Percentiles rank a stretch among this genome's conserved stretches.
Evolutionary conservation across 2,888 invertebrate genomes (phyloP).

Genomic region (Epinotia demarniana): DNA sequence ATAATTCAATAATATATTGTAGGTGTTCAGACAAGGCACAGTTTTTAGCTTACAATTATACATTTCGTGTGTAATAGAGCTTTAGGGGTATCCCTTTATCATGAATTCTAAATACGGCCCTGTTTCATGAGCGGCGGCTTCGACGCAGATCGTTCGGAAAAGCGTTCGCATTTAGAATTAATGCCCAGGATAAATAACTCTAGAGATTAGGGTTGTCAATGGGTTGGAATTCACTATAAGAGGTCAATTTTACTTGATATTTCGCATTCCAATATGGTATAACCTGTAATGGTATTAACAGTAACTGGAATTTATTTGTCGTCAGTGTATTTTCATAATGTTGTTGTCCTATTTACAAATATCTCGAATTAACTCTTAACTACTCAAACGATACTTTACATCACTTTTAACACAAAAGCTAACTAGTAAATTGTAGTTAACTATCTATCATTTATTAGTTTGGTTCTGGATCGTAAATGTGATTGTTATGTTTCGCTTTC

Average conservation of each 20-base stretch:
- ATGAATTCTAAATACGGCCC: conserved; percentile 9
- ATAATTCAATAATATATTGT: no score
- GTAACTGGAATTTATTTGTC: no score
- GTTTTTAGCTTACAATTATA: background rate
- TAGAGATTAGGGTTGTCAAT: background rate
- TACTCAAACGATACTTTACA: background rate
- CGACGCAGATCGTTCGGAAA: conserved; percentile 1
- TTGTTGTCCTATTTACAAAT: no score
- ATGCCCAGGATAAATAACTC: background rate
- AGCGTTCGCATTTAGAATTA: background rate
- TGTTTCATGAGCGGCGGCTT: background rate
- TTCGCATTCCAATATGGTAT: no score
- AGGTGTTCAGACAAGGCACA: background rate
- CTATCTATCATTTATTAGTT: conserved; percentile 21
- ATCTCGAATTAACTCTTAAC: background rate
- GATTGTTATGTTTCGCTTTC: conserved; percentile 27
- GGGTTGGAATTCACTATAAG: background rate
- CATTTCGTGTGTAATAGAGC: background rate
- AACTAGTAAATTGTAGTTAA: background rate
- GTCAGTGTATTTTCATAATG: no score
- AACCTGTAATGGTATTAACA: no score
- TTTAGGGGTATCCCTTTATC: background rate
- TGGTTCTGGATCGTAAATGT: conserved; percentile 9
- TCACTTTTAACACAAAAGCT: no score
- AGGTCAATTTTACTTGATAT: background rate